Evolutionary conservation across 2,113 vertebrate species (phyloP).

Genomic region (Hypomesus transpacificus): DNA sequence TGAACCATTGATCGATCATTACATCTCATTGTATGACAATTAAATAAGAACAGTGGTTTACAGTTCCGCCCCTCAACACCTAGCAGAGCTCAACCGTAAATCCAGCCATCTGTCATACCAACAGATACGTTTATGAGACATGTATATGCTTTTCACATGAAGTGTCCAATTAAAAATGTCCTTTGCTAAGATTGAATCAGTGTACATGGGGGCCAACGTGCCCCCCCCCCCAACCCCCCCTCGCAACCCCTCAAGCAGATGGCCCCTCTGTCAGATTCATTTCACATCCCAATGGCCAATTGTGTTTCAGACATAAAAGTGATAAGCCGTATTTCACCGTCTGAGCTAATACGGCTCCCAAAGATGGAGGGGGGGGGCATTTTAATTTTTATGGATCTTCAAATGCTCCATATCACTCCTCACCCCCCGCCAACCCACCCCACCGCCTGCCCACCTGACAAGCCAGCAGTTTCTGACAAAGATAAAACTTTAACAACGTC

Average conservation of each 20-base stretch:
- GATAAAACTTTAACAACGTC: slow-evolving; percentile 56
- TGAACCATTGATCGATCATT: no score
- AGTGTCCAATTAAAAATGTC: slow-evolving; percentile 64
- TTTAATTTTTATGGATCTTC: slow-evolving; percentile 54
- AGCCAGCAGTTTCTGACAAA: slow-evolving; percentile 43
- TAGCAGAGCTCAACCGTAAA: slow-evolving; percentile 31
- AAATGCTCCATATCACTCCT: slow-evolving; percentile 49
- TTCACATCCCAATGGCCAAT: slow-evolving; percentile 60
- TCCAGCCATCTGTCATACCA: slow-evolving; percentile 35
- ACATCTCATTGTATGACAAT: neutral
- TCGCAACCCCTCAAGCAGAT: slow-evolving; percentile 35
- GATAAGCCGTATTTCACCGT: slow-evolving; percentile 61
- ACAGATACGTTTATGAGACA: slow-evolving; percentile 61
- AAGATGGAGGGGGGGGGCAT: slow-evolving; percentile 25
- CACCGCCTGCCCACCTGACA: slow-evolving; percentile 45
- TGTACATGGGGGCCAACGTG: slow-evolving; percentile 31
- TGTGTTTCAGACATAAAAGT: slow-evolving; percentile 63
- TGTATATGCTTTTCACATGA: slow-evolving; percentile 58
- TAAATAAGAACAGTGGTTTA: neutral
- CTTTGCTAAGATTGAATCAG: slow-evolving; percentile 47
- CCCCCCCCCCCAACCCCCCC: slow-evolving; percentile 2
- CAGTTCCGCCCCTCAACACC: neutral
- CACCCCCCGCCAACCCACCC: slow-evolving; percentile 23
- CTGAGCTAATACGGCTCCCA: slow-evolving; percentile 42
- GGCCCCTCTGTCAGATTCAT: slow-evolving; percentile 66